phyloP scores from a whole-genome alignment of 1,140 invertebrate genomes.

The Varroa destructor region DNA sequence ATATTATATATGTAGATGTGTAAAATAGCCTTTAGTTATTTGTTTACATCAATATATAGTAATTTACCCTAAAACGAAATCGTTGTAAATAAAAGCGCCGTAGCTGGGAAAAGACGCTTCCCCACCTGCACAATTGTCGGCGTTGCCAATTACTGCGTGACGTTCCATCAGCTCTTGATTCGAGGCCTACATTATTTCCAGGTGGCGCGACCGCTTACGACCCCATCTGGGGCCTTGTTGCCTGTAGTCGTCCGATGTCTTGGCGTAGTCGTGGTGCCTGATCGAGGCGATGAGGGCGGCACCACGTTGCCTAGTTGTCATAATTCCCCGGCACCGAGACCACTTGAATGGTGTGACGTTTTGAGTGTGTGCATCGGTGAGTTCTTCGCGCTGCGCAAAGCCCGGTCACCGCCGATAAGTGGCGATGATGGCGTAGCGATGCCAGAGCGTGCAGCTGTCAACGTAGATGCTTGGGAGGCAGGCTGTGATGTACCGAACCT shows the following conservation, averaged over 20 bases:
- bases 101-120: too few relatives aligned
- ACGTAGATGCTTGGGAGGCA: conserved; percentile 52
- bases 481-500: conserved; percentile 63
- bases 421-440: background rate
- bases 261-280: conserved; percentile 3
- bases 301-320: conserved; percentile 19
- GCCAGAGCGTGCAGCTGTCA: conserved; percentile 10
- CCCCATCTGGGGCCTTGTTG: background rate
- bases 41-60: too few relatives aligned
- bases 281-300: conserved; percentile 10
- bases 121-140: too few relatives aligned
- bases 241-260: background rate
- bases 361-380: conserved; percentile 22
- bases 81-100: too few relatives aligned
- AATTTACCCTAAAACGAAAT: too few relatives aligned
- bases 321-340: background rate
- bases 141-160: too few relatives aligned
- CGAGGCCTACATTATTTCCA: conserved; percentile 3
- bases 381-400: conserved; percentile 2
- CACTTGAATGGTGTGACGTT: too few relatives aligned
- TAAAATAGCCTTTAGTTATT: too few relatives aligned
- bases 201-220: conserved; percentile 12
- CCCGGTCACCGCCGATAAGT: background rate
- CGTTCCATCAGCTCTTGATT: too few relatives aligned
- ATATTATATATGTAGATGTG: too few relatives aligned